A percentile compares a stretch with the other conserved stretches of the same genome.
Conservation (phyloP, 2,113 vertebrate species). For the Neolamprologus variostigma region DNA sequence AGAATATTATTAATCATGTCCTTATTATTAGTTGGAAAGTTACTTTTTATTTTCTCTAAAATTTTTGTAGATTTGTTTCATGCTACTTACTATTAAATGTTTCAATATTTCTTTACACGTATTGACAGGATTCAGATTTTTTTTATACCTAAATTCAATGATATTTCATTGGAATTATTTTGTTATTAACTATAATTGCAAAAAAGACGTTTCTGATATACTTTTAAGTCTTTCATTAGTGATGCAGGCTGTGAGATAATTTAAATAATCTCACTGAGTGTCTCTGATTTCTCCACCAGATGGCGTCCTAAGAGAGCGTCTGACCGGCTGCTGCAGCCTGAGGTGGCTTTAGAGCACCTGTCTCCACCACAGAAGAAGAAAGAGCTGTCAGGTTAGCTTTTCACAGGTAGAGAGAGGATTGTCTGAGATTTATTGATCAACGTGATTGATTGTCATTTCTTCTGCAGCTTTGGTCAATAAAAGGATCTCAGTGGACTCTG, state of each 20-base stretch:
- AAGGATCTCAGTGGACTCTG: not conserved
- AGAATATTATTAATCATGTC: not conserved
- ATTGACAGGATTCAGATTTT: not conserved
- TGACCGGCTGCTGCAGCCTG: conserved; percentile 18
- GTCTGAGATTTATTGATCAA: not conserved
- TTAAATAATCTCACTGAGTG: not conserved
- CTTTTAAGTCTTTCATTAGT: not conserved
- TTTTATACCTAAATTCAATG: not conserved
- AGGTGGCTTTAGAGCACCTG: not conserved
- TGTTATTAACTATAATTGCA: not conserved
- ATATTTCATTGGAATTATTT: not conserved
- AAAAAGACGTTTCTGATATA: not conserved
- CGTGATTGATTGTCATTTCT: not conserved
- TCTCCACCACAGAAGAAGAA: conserved; percentile 31
- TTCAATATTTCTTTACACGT: not conserved
- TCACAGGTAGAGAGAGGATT: not conserved
- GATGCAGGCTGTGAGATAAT: not conserved
- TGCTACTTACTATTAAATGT: not conserved
- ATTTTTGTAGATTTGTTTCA: not conserved
- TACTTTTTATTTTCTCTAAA: not conserved
- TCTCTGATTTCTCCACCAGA: conserved; percentile 18
- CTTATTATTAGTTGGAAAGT: not conserved
- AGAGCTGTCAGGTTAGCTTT: not conserved
- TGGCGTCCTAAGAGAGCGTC: conserved; percentile 65
- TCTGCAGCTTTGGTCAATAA: not conserved